A percentile compares a stretch with the other conserved stretches of the same genome.
Evolutionary conservation across 2,888 invertebrate species (phyloP).

Genomic region (Calliphora vomitoria): DNA sequence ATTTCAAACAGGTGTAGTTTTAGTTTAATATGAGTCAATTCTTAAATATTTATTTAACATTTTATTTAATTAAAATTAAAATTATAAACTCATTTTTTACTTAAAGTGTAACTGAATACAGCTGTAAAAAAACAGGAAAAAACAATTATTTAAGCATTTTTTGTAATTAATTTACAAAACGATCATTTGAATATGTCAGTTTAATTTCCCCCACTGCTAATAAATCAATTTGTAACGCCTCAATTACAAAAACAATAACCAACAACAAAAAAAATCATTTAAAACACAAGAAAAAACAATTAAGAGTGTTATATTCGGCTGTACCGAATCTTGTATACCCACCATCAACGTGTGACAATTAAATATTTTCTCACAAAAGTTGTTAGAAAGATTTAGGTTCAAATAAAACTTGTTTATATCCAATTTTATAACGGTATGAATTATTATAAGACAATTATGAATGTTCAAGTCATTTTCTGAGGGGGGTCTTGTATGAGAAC

Average conservation of each 20-base stretch:
- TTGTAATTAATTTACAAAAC: conserved; percentile 32
- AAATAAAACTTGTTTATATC: too few relatives aligned
- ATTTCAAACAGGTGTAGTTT: conserved; percentile 1
- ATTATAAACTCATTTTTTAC: conserved; percentile 4
- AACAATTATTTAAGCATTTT: conserved; percentile 36
- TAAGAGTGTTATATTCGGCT: too few relatives aligned
- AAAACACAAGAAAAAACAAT: background rate
- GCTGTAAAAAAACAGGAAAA: background rate
- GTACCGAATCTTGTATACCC: too few relatives aligned
- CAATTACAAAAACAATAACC: conserved; percentile 25
- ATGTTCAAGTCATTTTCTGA: too few relatives aligned
- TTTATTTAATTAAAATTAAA: background rate
- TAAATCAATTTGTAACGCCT: conserved; percentile 66
- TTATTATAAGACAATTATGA: too few relatives aligned
- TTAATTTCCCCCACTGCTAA: conserved; percentile 23
- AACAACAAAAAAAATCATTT: conserved; percentile 6
- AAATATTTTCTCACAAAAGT: too few relatives aligned
- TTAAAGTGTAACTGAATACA: background rate
- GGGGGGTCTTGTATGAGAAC: too few relatives aligned
- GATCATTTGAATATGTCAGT: conserved; percentile 29
- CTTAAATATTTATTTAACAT: background rate
- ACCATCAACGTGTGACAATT: too few relatives aligned
- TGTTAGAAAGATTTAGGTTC: too few relatives aligned
- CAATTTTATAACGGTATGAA: too few relatives aligned
- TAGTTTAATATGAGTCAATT: background rate